These are phyloP conservation scores for Melanotus villosus DNA, from an alignment of 2,888 invertebrate species.

Conservation along the genomic window DNA sequence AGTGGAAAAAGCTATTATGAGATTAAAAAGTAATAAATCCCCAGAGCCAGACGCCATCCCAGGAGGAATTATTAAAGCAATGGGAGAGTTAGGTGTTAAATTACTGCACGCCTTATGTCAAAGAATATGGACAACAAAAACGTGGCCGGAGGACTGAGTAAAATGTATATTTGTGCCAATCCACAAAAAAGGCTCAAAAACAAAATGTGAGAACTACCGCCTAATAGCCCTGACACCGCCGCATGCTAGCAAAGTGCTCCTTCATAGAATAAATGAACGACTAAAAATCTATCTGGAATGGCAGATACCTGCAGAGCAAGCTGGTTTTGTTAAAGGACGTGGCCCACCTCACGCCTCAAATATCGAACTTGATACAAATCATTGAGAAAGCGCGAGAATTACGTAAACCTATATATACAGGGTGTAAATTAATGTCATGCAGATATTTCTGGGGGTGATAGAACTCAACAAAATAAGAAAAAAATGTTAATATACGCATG, in stretches of 20 bases:
- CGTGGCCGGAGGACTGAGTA: not conserved
- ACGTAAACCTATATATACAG: too few relatives aligned
- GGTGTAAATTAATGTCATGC: too few relatives aligned
- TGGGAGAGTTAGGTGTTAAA: not conserved
- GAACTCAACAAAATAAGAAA: too few relatives aligned
- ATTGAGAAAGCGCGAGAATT: not conserved
- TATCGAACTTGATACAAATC: not conserved
- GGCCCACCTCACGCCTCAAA: not conserved
- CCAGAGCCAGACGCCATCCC: too few relatives aligned
- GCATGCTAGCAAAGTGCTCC: too few relatives aligned
- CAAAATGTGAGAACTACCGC: not conserved
- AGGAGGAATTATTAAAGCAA: too few relatives aligned
- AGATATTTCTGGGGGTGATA: too few relatives aligned
- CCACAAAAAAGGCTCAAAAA: too few relatives aligned
- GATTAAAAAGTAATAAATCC: not conserved
- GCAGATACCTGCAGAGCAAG: too few relatives aligned
- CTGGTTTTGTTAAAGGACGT: not conserved
- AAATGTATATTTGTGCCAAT: not conserved
- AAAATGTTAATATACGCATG: too few relatives aligned
- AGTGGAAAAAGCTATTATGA: slow-evolving; percentile 1
- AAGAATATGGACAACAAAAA: not conserved
- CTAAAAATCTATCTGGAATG: too few relatives aligned
- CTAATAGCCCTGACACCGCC: not conserved
- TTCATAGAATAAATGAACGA: too few relatives aligned
- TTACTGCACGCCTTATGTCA: not conserved